phyloP scores from a whole-genome alignment of 2,113 vertebrate species.

The Actinemys pallida region DNA sequence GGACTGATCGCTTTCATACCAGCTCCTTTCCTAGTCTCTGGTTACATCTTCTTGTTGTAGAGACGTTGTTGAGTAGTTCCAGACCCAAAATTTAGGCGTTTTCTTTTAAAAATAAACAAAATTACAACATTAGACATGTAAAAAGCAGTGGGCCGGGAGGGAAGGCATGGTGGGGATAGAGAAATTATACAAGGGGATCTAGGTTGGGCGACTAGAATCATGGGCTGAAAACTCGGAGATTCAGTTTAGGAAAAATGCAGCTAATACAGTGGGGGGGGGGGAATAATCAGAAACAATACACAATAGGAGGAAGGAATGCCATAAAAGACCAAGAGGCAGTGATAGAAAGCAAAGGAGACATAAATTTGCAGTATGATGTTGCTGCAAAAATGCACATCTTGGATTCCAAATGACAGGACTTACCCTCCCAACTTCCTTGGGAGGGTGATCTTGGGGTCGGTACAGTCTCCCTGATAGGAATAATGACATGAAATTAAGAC shows the following conservation, averaged over 20 bases:
- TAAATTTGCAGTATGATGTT: background rate
- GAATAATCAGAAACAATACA: background rate
- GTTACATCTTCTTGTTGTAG: background rate
- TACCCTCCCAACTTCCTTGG: background rate
- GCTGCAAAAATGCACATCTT: background rate
- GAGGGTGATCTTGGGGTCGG: background rate
- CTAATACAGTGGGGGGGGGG: background rate
- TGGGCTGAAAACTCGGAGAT: background rate
- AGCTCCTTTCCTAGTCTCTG: background rate
- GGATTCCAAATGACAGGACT: background rate
- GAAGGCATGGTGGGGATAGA: background rate
- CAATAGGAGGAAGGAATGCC: background rate
- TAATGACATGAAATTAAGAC: conserved; percentile 13
- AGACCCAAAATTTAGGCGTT: background rate
- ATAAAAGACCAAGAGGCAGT: background rate
- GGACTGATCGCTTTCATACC: background rate
- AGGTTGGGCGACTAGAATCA: background rate
- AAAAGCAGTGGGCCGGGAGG: background rate
- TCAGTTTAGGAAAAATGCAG: background rate
- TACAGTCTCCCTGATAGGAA: background rate
- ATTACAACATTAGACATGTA: background rate
- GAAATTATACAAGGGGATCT: background rate
- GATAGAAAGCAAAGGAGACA: background rate
- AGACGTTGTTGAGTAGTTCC: background rate
- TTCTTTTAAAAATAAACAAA: background rate